phyloP scores from a whole-genome alignment of 2,888 invertebrate genomes.

The Altica lythri region DNA sequence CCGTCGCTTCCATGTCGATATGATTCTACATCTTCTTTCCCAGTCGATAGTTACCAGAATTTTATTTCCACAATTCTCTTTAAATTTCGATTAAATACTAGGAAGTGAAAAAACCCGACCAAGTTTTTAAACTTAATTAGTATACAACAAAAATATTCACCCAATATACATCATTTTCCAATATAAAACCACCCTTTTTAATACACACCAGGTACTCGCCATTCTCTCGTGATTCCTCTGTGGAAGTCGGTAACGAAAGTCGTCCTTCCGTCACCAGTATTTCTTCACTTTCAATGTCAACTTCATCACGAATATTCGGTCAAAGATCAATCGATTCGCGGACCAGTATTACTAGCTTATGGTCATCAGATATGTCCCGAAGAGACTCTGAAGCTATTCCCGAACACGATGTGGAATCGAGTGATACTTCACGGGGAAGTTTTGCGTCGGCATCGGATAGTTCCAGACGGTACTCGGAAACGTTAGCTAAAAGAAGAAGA shows the following conservation, averaged over 20 bases:
- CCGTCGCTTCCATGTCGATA: too few species aligned
- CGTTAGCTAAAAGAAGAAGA: slow-evolving; percentile 47
- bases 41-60: too few species aligned
- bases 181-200: background rate
- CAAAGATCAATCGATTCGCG: slow-evolving; percentile 57
- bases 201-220: slow-evolving; percentile 49
- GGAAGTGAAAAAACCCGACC: too few species aligned
- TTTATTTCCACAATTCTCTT: too few species aligned
- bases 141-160: too few species aligned
- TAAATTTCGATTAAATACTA: too few species aligned
- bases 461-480: slow-evolving; percentile 52
- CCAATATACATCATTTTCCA: slow-evolving; percentile 2
- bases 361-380: slow-evolving; percentile 45
- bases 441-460: slow-evolving; percentile 53
- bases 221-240: slow-evolving; percentile 55
- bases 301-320: slow-evolving; percentile 56
- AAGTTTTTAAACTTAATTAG: too few species aligned
- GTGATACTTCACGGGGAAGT: slow-evolving; percentile 51
- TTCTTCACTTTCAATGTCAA: slow-evolving; percentile 57
- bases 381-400: slow-evolving; percentile 57
- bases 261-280: slow-evolving; percentile 56
- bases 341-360: slow-evolving; percentile 56
- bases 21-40: too few species aligned
- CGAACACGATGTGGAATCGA: slow-evolving; percentile 49
- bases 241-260: slow-evolving; percentile 56